Base-by-base conservation (phyloP, 92 coral and sea anemone genomes). In the Plumapathes pennacea region DNA sequence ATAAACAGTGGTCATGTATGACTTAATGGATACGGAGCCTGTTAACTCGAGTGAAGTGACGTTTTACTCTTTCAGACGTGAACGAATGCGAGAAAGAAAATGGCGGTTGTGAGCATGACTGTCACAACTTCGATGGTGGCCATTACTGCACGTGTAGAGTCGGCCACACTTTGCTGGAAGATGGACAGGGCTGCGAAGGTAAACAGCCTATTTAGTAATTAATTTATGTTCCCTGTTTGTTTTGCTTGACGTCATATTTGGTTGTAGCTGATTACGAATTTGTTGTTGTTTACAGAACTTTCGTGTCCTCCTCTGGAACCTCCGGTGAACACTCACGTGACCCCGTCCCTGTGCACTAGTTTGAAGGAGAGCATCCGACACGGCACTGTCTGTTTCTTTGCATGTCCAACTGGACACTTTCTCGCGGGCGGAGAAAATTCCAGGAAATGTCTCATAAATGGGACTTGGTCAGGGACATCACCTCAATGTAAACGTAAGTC, bases 31-130 rank as follows among this genome's bases (percentile, higher is more conserved):
- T n/a, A n/a, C n/a, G n/a, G n/a, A n/a, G n/a, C n/a, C n/a, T n/a
- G n/a, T n/a, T n/a, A n/a, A n/a, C n/a, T n/a, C n/a, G n/a, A 12
- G 17, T 4, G 11, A 46, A 38, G 29, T 2, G 25, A 10, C 21
- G 14, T 41, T 32, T 24, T 32, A 37, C 27, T 62, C 13, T 56
- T 46, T 57, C 57, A 88, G 98, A 92, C 62, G 62, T 51, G 63
- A 84, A 92, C 46, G 98, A 92, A 54, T 92, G 98, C 42, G 32
- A 64, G n/a, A 23, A 79, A 58, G 72, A 54, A 45, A 92, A 88
- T 29, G 98, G 96, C 12, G 98, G 98, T 25, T 92, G 98, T 44
- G 98, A 92, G 52, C 98, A 92, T 49, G 24, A 84, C 54, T 92
- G 96, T 47, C 52, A 81, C 52, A 92, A 92, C 50, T 84, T 80